Conservation (phyloP, 2,113 vertebrate genomes). For the Puntigrus tetrazona region DNA sequence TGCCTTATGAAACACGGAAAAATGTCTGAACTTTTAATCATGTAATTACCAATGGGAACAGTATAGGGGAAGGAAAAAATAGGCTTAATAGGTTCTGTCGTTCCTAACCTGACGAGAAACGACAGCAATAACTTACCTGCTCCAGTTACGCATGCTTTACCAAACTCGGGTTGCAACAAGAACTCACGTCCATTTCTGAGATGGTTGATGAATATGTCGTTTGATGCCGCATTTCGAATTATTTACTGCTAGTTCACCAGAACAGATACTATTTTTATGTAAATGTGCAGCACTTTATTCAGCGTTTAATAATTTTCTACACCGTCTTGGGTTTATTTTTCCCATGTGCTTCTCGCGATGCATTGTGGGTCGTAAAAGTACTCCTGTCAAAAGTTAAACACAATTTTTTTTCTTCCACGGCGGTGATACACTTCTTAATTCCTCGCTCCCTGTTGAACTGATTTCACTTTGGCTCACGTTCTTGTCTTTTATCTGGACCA, state of each 20-base stretch:
- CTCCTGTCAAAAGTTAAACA: background rate
- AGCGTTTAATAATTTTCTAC: too few species aligned
- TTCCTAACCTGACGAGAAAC: constrained; percentile 10
- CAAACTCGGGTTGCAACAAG: background rate
- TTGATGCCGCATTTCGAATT: background rate
- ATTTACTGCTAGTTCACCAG: background rate
- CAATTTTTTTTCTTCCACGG: background rate
- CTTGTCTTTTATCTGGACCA: background rate
- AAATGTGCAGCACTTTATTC: background rate
- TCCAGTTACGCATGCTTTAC: background rate
- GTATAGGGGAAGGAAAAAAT: background rate
- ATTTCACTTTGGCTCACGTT: constrained; percentile 16
- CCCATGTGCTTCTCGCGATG: background rate
- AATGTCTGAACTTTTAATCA: constrained; percentile 34
- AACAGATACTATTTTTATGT: background rate
- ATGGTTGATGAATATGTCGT: background rate
- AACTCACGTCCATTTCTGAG: background rate
- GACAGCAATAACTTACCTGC: background rate
- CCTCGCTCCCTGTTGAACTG: constrained; percentile 32
- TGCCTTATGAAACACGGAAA: constrained; percentile 46
- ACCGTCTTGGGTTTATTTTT: background rate
- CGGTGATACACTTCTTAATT: constrained; percentile 3
- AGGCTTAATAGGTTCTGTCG: constrained; percentile 4
- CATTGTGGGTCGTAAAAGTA: background rate
- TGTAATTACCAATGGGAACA: constrained; percentile 27